Conservation (phyloP, 2,113 vertebrate genomes). For the Macaca mulatta region DNA sequence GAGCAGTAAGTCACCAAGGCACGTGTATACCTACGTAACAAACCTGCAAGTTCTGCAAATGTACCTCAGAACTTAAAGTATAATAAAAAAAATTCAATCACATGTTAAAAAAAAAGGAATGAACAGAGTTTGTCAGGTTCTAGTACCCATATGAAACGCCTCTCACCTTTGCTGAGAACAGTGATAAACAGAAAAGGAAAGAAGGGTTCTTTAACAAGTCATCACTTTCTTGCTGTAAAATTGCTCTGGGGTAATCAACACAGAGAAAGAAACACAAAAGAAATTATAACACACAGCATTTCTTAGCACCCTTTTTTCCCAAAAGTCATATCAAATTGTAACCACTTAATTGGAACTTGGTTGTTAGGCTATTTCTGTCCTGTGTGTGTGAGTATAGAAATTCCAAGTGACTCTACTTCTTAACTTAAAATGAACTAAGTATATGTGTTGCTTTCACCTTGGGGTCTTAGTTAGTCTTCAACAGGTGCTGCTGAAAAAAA, state of each 20-base stretch:
- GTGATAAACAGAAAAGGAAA: neutral
- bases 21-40: too few relatives aligned
- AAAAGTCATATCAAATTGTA: neutral
- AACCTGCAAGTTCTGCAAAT: too few relatives aligned
- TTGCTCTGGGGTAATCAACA: neutral
- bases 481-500: neutral
- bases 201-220: neutral
- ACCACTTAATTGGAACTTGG: neutral
- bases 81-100: too few relatives aligned
- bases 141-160: neutral
- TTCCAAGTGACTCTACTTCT: neutral
- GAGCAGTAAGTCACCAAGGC: neutral
- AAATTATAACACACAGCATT: neutral
- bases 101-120: neutral
- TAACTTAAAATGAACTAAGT: neutral
- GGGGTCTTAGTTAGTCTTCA: neutral
- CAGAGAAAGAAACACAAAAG: neutral
- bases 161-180: neutral
- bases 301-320: neutral
- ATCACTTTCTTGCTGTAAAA: neutral
- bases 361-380: neutral
- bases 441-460: neutral
- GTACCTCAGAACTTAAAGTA: too few relatives aligned
- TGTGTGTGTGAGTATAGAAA: neutral
- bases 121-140: neutral